Base-by-base conservation (phyloP, 2,113 vertebrate species). In the Nettapus auritus region DNA sequence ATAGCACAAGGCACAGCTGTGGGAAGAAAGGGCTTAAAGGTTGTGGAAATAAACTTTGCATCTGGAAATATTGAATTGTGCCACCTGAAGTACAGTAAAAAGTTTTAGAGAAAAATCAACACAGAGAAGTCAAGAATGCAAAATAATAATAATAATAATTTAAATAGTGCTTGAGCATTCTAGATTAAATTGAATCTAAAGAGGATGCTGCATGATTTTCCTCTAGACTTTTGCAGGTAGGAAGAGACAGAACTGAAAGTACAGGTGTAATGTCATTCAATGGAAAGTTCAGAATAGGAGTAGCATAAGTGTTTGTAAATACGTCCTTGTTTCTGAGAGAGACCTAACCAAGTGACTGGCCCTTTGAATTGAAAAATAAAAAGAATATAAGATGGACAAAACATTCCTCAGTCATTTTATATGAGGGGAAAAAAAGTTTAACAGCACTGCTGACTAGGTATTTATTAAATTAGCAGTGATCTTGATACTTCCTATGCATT, bases 291-390 rank as follows among this genome's bases (percentile, higher is more conserved):
- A 42, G 6, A 0, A 0, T 34, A 38, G 12, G 7, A 57, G 34
- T 57, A 86, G 14, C 13, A 12, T 38, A 20, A 42, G 22, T 69
- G 15, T 77, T 86, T 66, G 15, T 34, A 74, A 23, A 38, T 2
- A 21, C 0, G 0, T 55, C 29, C 69, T 62, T 13, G 6, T 11
- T 68, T 4, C 46, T 85, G 59, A 82, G 26, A 56, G 33, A 59
- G 6, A 42, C 34, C 4, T 44, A 48, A 56, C 57, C 9, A 88
- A 60, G 36, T 50, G 26, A 6, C 1, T 0, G 0, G 3, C 15
- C 50, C 12, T 55, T 90, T 59, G 48, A 92, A 68, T 66, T 76
- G 46, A 46, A 57, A 82, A 75, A 33, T 33, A 67, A 78, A 13
- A 56, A 57, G 4, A 36, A 14, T 46, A 44, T 18, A 55, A 55